Percentiles rank a stretch among this genome's conserved stretches.
Conservation (phyloP, 1,140 invertebrate genomes). For the Elysia chlorotica region DNA sequence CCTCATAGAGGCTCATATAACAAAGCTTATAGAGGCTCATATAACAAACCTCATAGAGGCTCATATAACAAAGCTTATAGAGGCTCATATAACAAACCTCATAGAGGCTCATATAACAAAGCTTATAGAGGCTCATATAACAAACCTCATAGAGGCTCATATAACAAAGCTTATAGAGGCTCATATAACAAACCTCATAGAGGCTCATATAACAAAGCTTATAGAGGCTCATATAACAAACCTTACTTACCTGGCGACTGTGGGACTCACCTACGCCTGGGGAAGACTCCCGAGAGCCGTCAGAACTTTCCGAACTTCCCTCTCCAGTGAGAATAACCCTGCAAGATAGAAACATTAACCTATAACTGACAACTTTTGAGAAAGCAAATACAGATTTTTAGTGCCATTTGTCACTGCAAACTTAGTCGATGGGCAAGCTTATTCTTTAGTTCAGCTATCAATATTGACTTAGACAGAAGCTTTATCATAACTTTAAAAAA, state of each 20-base stretch:
- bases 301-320: constrained; percentile 3
- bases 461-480: neutral
- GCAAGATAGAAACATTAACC: neutral
- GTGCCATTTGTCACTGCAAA: too few relatives aligned
- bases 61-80: too few relatives aligned
- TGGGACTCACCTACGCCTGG: constrained; percentile 8
- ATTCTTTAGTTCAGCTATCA: neutral
- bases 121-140: neutral
- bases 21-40: too few relatives aligned
- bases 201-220: neutral
- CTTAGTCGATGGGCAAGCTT: too few relatives aligned
- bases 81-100: neutral
- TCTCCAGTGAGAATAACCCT: constrained; percentile 20
- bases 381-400: neutral
- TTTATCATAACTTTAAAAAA: neutral
- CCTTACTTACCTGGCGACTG: too few relatives aligned
- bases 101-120: neutral
- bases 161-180: neutral
- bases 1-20: too few relatives aligned
- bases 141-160: neutral
- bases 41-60: too few relatives aligned
- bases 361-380: too few relatives aligned
- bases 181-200: neutral
- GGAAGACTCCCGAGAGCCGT: constrained; percentile 6
- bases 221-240: too few relatives aligned